Percentiles rank a stretch among this genome's conserved stretches.
phyloP scores from a whole-genome alignment of 2,797 vertebrate species.

The Scolopax rusticola region DNA sequence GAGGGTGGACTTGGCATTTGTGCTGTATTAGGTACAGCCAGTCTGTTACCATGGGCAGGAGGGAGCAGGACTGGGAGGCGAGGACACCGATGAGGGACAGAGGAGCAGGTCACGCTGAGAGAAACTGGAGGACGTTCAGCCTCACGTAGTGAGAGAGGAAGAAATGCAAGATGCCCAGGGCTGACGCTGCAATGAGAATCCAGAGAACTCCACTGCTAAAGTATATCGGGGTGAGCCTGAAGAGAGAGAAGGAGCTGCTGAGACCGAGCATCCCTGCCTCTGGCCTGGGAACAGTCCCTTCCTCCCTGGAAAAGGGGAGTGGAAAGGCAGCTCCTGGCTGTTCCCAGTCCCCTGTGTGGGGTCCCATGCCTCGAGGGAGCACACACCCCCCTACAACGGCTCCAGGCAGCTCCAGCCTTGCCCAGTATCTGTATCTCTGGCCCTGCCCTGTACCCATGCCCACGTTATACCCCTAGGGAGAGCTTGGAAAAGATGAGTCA shows the following conservation, averaged over 20 bases:
- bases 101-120: background rate
- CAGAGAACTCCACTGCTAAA: conserved; percentile 82
- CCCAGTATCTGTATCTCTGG: rapidly evolving
- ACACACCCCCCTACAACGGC: rapidly evolving
- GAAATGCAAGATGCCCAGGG: conserved; percentile 78
- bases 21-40: background rate
- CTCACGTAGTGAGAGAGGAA: conserved; percentile 74
- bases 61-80: background rate
- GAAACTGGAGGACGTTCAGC: conserved; percentile 57
- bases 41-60: background rate
- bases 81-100: background rate
- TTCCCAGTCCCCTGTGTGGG: rapidly evolving
- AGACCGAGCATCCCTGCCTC: rapidly evolving
- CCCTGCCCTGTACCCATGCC: background rate
- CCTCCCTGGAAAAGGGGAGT: background rate
- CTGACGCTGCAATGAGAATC: conserved; percentile 78
- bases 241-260: background rate
- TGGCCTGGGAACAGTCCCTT: rapidly evolving
- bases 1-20: background rate
- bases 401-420: background rate
- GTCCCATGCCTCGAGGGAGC: background rate
- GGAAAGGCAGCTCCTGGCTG: background rate
- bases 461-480: rapidly evolving
- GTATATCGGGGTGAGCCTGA: conserved; percentile 84
- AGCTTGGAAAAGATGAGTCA: background rate